Conservation (phyloP, 2,888 invertebrate genomes). For the Odontocerum albicorne region DNA sequence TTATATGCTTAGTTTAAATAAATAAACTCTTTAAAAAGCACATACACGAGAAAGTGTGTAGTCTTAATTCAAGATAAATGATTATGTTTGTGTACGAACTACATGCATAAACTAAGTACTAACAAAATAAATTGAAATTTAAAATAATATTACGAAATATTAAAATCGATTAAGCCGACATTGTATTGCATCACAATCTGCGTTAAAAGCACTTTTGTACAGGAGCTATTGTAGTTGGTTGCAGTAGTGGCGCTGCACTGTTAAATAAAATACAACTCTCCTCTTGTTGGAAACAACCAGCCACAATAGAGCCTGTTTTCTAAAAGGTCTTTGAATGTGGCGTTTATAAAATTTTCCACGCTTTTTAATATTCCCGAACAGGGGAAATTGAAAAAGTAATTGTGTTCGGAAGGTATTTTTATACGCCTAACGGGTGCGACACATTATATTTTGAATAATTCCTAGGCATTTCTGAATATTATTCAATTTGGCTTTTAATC, state of each 20-base stretch:
- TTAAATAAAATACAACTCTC: slow-evolving; percentile 23
- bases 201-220: no score
- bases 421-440: slow-evolving; percentile 2
- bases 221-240: no score
- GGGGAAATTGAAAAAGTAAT: slow-evolving; percentile 18
- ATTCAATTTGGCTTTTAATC: slow-evolving; percentile 6
- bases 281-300: slow-evolving; percentile 11
- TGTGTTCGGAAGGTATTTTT: slow-evolving; percentile 16
- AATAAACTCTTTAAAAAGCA: no score
- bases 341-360: slow-evolving; percentile 16
- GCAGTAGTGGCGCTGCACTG: slow-evolving; percentile 8
- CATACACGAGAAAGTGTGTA: no score
- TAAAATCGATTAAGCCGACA: no score
- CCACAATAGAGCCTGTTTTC: slow-evolving; percentile 20
- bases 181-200: no score
- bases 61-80: no score
- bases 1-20: no score
- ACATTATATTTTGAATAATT: slow-evolving; percentile 16
- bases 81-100: no score
- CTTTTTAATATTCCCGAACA: slow-evolving; percentile 15
- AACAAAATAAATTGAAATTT: no score
- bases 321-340: slow-evolving; percentile 18
- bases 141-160: no score
- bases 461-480: slow-evolving; percentile 4
- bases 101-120: no score